These are phyloP conservation scores for Plutomurus gul DNA, from an alignment of 1,140 invertebrate genomes.

Conservation along the genomic window DNA sequence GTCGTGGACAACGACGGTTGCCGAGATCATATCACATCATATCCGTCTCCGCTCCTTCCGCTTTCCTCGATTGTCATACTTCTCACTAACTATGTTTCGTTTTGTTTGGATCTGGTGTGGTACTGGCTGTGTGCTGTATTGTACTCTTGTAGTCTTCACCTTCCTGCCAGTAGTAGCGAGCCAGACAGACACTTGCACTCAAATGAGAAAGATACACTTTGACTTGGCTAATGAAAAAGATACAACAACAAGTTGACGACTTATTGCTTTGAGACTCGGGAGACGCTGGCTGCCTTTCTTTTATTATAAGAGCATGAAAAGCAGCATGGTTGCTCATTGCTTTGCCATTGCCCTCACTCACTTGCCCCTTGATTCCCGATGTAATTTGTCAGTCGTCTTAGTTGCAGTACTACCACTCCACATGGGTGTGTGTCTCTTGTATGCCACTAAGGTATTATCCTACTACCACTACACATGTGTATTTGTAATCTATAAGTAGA, in stretches of 20 bases:
- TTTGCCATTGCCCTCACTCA: constrained; percentile 36
- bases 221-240: constrained; percentile 49
- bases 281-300: constrained; percentile 6
- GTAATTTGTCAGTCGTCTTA: constrained; percentile 43
- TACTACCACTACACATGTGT: too few species aligned
- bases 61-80: not conserved
- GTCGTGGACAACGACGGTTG: constrained; percentile 2
- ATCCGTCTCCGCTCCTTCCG: constrained; percentile 11
- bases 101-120: not conserved
- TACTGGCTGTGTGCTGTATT: not conserved
- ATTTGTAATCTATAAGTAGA: too few species aligned
- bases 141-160: constrained; percentile 6
- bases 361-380: constrained; percentile 31
- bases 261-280: constrained; percentile 37
- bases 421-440: too few species aligned
- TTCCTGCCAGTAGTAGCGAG: not conserved
- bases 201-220: constrained; percentile 43
- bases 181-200: not conserved
- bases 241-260: constrained; percentile 35
- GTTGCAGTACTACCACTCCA: not conserved
- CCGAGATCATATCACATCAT: constrained; percentile 33
- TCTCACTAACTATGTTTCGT: not conserved
- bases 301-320: constrained; percentile 31
- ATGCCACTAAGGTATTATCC: too few species aligned
- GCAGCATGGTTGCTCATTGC: constrained; percentile 8